Percentiles rank a stretch among this genome's conserved stretches.
These are phyloP conservation scores for Antheraea pernyi DNA, from an alignment of 1,140 invertebrate genomes.

Conservation along the genomic window DNA sequence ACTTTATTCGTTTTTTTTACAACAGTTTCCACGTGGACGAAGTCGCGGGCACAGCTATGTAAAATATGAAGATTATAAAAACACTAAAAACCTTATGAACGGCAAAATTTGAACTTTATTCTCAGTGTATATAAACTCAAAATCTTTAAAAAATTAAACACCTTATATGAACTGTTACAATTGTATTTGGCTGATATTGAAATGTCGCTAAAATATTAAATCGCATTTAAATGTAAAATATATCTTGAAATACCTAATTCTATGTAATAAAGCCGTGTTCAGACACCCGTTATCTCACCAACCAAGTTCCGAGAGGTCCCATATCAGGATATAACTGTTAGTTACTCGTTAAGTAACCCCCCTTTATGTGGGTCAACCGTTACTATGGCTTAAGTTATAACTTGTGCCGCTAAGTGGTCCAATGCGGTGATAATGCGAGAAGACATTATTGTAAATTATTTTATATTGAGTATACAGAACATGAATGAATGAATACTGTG, in stretches of 20 bases:
- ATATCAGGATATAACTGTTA: constrained; percentile 68
- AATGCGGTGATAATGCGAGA: background rate
- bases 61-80: no score
- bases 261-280: constrained; percentile 41
- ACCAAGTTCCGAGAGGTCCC: constrained; percentile 57
- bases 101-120: no score
- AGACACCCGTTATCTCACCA: constrained; percentile 60
- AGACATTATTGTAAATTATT: background rate
- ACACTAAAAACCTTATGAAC: no score
- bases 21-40: no score
- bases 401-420: constrained; percentile 11
- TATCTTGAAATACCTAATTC: constrained; percentile 20
- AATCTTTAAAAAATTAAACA: no score
- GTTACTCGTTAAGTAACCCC: constrained; percentile 47
- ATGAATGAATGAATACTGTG: no score
- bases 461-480: no score
- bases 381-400: constrained; percentile 34
- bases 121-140: no score
- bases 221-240: background rate
- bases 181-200: no score
- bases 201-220: background rate
- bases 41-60: no score
- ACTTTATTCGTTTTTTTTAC: no score
- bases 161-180: no score
- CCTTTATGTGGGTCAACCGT: constrained; percentile 63